These are phyloP conservation scores for Campaea margaritaria DNA, from an alignment of 2,888 invertebrate genomes.

Conservation along the genomic window DNA sequence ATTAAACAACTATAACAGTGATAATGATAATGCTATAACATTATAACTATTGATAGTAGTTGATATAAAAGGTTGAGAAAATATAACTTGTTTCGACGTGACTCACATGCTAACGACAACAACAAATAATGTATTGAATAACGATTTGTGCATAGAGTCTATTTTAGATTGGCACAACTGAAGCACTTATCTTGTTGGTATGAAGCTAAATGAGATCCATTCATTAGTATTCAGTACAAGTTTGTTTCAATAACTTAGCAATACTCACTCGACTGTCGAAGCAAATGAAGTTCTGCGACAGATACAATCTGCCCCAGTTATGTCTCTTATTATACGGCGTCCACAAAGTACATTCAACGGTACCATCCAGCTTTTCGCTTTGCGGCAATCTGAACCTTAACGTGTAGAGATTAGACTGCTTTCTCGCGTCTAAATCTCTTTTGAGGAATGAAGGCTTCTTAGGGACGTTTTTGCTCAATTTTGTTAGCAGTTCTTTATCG, in stretches of 20 bases:
- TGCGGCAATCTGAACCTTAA: slow-evolving; percentile 94
- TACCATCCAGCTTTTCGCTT: slow-evolving; percentile 97
- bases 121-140: background rate
- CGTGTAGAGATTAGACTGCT: slow-evolving; percentile 96
- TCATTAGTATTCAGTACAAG: too few relatives aligned
- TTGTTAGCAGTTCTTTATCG: slow-evolving; percentile 93
- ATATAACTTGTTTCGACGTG: slow-evolving; percentile 6
- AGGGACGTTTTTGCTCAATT: slow-evolving; percentile 94
- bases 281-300: slow-evolving; percentile 98
- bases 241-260: too few relatives aligned
- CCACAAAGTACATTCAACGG: slow-evolving; percentile 95
- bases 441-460: slow-evolving; percentile 97
- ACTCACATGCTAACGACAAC: slow-evolving; percentile 12
- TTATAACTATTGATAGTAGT: background rate
- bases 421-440: slow-evolving; percentile 97
- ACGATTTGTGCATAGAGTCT: background rate
- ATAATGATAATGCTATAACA: too few relatives aligned
- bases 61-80: background rate
- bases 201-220: too few relatives aligned
- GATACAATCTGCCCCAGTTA: slow-evolving; percentile 94
- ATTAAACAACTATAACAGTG: too few relatives aligned
- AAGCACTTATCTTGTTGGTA: too few relatives aligned
- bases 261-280: slow-evolving; percentile 95
- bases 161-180: too few relatives aligned
- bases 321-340: slow-evolving; percentile 97